phyloP scores from a whole-genome alignment of 2,797 vertebrate species.

The Anableps anableps region DNA sequence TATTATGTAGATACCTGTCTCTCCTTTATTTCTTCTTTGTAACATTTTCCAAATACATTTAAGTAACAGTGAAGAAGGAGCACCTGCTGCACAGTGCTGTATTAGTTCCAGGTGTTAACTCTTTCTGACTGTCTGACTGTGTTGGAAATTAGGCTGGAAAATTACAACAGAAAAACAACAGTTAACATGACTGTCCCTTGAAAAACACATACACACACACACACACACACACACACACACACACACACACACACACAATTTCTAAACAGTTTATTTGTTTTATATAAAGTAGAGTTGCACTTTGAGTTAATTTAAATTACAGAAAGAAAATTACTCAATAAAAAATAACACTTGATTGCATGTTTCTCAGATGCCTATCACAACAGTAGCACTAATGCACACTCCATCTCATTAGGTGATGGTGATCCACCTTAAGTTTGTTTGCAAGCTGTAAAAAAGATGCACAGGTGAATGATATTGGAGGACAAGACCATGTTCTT shows the following conservation, averaged over 20 bases:
- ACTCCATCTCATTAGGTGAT: neutral
- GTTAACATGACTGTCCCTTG: too few relatives aligned
- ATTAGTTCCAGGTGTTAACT: constrained; percentile 23
- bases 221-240: too few relatives aligned
- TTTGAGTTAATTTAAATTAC: neutral
- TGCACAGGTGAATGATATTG: neutral
- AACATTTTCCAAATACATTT: neutral
- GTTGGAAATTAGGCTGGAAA: constrained; percentile 23
- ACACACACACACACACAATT: too few relatives aligned
- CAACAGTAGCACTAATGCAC: neutral
- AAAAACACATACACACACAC: too few relatives aligned
- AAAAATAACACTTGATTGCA: neutral
- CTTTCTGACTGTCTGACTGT: constrained; percentile 3
- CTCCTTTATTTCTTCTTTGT: neutral
- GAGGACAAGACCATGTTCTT: neutral
- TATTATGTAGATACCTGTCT: constrained; percentile 30
- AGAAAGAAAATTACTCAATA: neutral
- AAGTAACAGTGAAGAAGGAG: neutral
- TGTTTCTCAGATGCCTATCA: neutral
- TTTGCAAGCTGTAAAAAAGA: neutral
- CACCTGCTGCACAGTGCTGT: constrained; percentile 5
- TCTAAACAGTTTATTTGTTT: neutral
- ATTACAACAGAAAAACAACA: neutral
- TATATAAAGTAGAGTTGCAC: neutral
- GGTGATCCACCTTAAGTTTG: neutral